Evolutionary conservation across 2,888 invertebrate species (phyloP), one percentile per base, ranked within the genome.

Genomic region (Limnephilus marmoratus): DNA sequence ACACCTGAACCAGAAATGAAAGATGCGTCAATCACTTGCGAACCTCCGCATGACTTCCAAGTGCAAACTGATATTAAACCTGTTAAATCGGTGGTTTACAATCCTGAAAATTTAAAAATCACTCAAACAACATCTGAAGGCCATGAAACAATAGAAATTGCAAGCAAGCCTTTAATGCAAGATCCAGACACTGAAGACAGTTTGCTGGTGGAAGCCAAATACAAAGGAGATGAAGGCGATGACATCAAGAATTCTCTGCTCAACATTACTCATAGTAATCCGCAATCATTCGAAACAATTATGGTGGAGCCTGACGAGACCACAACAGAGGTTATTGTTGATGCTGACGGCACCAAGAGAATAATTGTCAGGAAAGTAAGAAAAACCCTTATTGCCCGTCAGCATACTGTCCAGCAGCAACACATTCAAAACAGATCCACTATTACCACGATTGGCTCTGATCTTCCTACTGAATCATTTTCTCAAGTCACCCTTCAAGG

Each of bases 271-370:
- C 98, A 98, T 94, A 97, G 97, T 90, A 95, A 97, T 53, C 98
- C 98, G 0, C 97, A 98, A 94, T 97, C 98, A 0, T 98, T 98
- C 94, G 98, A 98, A 95, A 98, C 98, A 0, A 96, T 98, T 7
- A 97, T 98, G 94, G 97, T 98, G 0, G 98, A 98, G 95, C 98
- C 98, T 0, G 98, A 98, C 94, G 97, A 98, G 94, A 98, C 98
- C 2, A 98, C 98, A 0, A 98, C 98, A 0, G 98, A 98, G 95
- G 97, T 98, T 4, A 97, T 98, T n/a, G 97, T 97, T 0, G 98
- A 98, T 94, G 97, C 98, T 31, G 98, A 98, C 94, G 98, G 98
- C 7, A 98, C 98, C 0, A 98, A 97, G 94, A 96, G 98, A 94
- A 98, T 98, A 90, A 97, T 98, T 92, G 97, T 98, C 0, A 97